A percentile compares a stretch with the other conserved stretches of the same genome.
Conservation (phyloP, 2,797 vertebrate species). For the Coccyzus lansbergi region DNA sequence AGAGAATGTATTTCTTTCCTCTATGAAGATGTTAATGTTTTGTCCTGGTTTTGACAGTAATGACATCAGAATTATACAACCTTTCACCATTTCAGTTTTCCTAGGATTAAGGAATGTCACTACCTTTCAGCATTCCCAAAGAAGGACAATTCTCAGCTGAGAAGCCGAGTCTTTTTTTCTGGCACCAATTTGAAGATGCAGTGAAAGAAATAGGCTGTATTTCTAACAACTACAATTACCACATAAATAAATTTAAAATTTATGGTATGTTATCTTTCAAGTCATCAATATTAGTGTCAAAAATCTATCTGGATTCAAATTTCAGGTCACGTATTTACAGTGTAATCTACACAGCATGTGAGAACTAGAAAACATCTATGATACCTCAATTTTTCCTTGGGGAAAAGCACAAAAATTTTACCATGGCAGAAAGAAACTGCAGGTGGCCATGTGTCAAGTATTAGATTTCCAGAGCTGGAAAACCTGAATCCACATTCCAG, state of each 20-base stretch:
- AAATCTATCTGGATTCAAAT: conserved; percentile 1
- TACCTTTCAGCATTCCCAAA: not conserved
- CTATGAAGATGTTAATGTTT: not conserved
- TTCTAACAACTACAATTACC: not conserved
- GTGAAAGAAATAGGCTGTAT: not conserved
- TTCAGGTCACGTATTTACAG: not conserved
- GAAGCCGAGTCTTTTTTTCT: not conserved
- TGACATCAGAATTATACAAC: not conserved
- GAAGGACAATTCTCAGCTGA: not conserved
- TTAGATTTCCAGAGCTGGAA: conserved; percentile 50
- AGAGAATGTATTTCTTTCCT: not conserved
- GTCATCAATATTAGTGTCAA: not conserved
- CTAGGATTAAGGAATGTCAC: not conserved
- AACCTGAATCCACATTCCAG: conserved; percentile 46
- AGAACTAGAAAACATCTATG: conserved; percentile 6
- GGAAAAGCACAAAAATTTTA: conserved; percentile 16
- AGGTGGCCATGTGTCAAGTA: conserved; percentile 42
- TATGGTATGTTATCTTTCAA: conserved; percentile 6
- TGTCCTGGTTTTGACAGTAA: conserved; percentile 10
- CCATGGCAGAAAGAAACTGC: conserved; percentile 1
- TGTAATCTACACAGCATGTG: conserved; percentile 18
- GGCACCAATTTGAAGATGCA: not conserved
- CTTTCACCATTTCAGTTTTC: not conserved
- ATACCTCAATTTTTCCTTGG: not conserved
- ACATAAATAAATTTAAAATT: not conserved